Evolutionary conservation across 1,140 invertebrate genomes (phyloP).

Genomic region (Drosophila littoralis): DNA sequence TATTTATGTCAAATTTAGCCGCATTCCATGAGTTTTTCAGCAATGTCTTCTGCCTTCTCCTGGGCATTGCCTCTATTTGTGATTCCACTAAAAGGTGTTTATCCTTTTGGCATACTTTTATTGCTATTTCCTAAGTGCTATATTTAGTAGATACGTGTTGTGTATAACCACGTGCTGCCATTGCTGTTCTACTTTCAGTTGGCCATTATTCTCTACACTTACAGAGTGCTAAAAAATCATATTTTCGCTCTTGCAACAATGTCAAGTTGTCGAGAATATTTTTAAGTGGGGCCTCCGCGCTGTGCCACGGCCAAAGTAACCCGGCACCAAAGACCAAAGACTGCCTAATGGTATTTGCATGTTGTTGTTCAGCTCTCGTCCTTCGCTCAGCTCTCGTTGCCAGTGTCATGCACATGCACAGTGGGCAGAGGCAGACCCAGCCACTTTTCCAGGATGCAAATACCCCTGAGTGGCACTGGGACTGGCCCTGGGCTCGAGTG

Average conservation of each 20-base stretch:
- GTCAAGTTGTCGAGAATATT: slow-evolving; percentile 73
- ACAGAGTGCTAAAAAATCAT: slow-evolving; percentile 63
- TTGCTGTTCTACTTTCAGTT: slow-evolving; percentile 35
- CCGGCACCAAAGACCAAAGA: slow-evolving; percentile 16
- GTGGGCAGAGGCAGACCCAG: slow-evolving; percentile 25
- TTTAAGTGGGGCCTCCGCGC: slow-evolving; percentile 54
- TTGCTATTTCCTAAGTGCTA: slow-evolving; percentile 8
- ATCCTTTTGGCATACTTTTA: slow-evolving; percentile 36
- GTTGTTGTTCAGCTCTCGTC: slow-evolving; percentile 52
- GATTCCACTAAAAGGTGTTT: slow-evolving; percentile 10
- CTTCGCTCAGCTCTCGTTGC: slow-evolving; percentile 28
- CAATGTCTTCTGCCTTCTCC: neutral
- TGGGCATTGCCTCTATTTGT: slow-evolving; percentile 3
- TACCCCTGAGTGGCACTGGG: slow-evolving; percentile 52
- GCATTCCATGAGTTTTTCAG: neutral
- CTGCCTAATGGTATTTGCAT: slow-evolving; percentile 72
- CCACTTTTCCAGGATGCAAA: slow-evolving; percentile 67
- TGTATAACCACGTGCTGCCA: slow-evolving; percentile 43
- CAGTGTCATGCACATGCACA: slow-evolving; percentile 60
- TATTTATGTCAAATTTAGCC: neutral
- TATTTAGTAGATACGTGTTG: slow-evolving; percentile 7
- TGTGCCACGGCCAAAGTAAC: slow-evolving; percentile 51
- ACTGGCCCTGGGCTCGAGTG: slow-evolving; percentile 39
- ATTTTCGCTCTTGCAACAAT: slow-evolving; percentile 76
- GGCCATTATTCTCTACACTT: slow-evolving; percentile 47